Evolutionary conservation across 2,888 invertebrate species (phyloP).

Genomic region (Cartodere bifasciata): DNA sequence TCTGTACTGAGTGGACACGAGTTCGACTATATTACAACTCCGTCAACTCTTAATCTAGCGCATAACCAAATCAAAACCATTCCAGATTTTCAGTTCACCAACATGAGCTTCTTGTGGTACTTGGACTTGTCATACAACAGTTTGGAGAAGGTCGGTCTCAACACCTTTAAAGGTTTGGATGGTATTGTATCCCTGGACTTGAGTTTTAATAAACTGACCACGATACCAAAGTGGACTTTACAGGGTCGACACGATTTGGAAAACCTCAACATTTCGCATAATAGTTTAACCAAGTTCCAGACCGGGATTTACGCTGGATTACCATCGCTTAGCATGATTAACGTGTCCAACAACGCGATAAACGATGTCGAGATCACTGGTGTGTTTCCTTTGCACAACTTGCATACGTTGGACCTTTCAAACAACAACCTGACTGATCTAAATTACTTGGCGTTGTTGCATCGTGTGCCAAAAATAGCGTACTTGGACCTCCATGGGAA

Average conservation of each 20-base stretch:
- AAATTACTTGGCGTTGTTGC: constrained; percentile 26
- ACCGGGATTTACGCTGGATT: constrained; percentile 27
- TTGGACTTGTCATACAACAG: constrained; percentile 25
- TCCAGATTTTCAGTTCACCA: constrained; percentile 17
- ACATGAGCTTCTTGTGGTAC: constrained; percentile 18
- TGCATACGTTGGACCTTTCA: constrained; percentile 30
- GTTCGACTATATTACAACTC: constrained; percentile 22
- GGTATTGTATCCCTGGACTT: constrained; percentile 26
- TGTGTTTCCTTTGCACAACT: constrained; percentile 25
- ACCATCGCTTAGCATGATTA: constrained; percentile 27
- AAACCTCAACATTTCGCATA: constrained; percentile 24
- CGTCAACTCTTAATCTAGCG: constrained; percentile 23
- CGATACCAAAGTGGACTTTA: constrained; percentile 21
- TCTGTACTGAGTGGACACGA: constrained; percentile 20
- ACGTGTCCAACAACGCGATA: constrained; percentile 27
- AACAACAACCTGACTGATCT: constrained; percentile 26
- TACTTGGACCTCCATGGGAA: constrained; percentile 27
- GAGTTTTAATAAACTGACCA: constrained; percentile 22
- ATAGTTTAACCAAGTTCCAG: constrained; percentile 23
- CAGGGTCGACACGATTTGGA: constrained; percentile 22
- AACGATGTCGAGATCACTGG: constrained; percentile 23
- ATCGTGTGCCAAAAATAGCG: constrained; percentile 26
- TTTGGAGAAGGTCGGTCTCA: constrained; percentile 20
- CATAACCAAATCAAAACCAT: constrained; percentile 21
- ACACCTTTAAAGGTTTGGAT: constrained; percentile 23